Evolutionary conservation across 2,797 vertebrate genomes (phyloP), one percentile per base, ranked within the genome.

Genomic region (Rhinella marina): DNA sequence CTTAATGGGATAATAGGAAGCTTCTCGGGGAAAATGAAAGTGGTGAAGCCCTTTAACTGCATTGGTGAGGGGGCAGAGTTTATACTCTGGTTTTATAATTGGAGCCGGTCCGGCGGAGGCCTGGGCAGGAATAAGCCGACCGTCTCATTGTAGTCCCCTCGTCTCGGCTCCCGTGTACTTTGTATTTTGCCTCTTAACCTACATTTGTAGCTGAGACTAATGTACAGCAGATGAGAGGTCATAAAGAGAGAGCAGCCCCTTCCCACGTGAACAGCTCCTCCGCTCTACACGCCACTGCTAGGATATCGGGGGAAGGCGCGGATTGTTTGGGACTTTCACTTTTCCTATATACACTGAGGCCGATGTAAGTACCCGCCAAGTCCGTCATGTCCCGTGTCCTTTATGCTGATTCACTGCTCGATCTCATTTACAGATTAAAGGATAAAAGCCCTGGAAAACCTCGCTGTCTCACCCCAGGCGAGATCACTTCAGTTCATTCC

Each of bases 151-250:
- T 79, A 3, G 52, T 64, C 5, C 19, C 19, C 57, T 23, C 23
- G 13, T 81, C 57, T 75, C 68, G 76, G 57, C 68, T 81, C 41
- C 25, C 29, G 48, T 84, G 83, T 76, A 81, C 87, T 76, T 88
- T 85, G 83, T 81, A 72, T 62, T 73, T 66, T 85, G 75, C 57
- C 82, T 85, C 25, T 84, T 88, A 88, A 76, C 87, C 83, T 81
- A 88, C n/a, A 81, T 88, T 85, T 88, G 77, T 75, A 85, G 54
- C 54, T 62, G 29, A 17, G 13, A 52, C 29, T 82, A 84, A 84
- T 88, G 87, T 84, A 61, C 61, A 75, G 25, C 82, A 81, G 82
- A 84, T 85, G 82, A 73, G 5, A 21, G 82, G 25, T 81, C 64
- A 88, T 80, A 85, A 84, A 88, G 54, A 66, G 21, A 32, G 52